phyloP scores from a whole-genome alignment of 2,888 invertebrate species.

The Stenichneumon culpator region DNA sequence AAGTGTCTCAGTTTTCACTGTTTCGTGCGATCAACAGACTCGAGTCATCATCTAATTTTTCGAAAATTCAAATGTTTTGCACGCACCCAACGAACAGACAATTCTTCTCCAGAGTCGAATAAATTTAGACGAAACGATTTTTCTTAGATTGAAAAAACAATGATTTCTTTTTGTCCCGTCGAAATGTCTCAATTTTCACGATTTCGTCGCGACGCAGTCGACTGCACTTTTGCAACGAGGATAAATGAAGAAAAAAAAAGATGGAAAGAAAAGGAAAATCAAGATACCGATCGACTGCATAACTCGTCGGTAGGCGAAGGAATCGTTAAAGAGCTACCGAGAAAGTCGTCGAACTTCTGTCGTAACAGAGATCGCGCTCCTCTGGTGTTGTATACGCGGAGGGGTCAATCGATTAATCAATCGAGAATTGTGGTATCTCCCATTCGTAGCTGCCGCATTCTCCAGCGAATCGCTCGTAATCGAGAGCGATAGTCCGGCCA shows the following conservation, averaged over 20 bases:
- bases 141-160: neutral
- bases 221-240: constrained; percentile 33
- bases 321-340: constrained; percentile 47
- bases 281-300: constrained; percentile 3
- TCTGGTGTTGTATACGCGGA: constrained; percentile 6
- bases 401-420: constrained; percentile 71
- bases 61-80: neutral
- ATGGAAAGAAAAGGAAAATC: neutral
- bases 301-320: constrained; percentile 9
- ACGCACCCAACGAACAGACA: neutral
- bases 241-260: constrained; percentile 5
- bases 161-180: constrained; percentile 13
- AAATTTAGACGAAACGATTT: too few species aligned
- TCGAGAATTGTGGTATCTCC: constrained; percentile 43
- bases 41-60: neutral
- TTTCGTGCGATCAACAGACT: neutral
- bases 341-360: constrained; percentile 65
- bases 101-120: neutral
- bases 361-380: constrained; percentile 37
- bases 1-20: constrained; percentile 20
- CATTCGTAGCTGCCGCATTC: constrained; percentile 59
- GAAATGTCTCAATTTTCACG: constrained; percentile 33
- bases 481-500: constrained; percentile 31
- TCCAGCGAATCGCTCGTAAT: constrained; percentile 58
- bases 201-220: constrained; percentile 24